Evolutionary conservation across 2,113 vertebrate genomes (phyloP).

Genomic region (Alaudala cheleensis): DNA sequence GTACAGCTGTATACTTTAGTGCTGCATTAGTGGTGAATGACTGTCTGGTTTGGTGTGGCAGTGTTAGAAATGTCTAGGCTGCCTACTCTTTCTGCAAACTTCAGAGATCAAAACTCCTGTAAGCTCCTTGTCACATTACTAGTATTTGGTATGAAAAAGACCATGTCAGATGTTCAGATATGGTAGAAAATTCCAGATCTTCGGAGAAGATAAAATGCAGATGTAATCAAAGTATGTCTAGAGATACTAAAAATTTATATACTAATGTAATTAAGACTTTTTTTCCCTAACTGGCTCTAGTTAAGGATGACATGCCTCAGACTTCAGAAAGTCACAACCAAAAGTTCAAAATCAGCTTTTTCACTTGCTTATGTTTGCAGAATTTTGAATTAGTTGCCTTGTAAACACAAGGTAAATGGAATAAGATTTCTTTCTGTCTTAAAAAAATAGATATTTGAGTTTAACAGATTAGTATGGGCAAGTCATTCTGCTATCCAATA

Average conservation of each 20-base stretch:
- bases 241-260: not conserved
- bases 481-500: not conserved
- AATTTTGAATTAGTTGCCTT: not conserved
- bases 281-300: not conserved
- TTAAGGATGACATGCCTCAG: not conserved
- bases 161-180: not conserved
- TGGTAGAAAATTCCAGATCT: not conserved
- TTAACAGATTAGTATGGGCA: not conserved
- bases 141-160: not conserved
- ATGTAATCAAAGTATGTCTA: not conserved
- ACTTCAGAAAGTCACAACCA: not conserved
- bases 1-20: not conserved
- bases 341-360: not conserved
- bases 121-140: not conserved
- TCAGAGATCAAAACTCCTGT: not conserved
- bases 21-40: not conserved
- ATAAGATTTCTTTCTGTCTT: not conserved
- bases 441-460: not conserved
- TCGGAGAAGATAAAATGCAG: not conserved
- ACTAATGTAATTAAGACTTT: not conserved
- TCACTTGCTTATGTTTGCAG: not conserved
- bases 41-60: not conserved
- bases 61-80: not conserved
- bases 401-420: not conserved
- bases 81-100: not conserved